These are phyloP conservation scores for Yponomeuta cagnagella DNA, from an alignment of 2,888 invertebrate species.

Conservation along the genomic window DNA sequence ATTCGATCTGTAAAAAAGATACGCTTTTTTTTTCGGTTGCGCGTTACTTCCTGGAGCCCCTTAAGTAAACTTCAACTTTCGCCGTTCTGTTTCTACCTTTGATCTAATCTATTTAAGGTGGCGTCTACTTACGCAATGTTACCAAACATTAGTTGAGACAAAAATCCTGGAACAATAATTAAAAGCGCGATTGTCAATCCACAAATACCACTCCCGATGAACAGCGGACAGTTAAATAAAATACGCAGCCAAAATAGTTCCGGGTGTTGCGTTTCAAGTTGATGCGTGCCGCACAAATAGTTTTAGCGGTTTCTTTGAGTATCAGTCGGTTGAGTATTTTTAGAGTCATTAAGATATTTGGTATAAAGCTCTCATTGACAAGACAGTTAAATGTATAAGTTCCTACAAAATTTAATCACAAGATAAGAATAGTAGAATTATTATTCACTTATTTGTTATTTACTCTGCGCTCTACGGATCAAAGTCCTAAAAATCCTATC, in stretches of 20 bases:
- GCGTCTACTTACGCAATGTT: background rate
- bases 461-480: too few species aligned
- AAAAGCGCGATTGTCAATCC: background rate
- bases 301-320: slow-evolving; percentile 1
- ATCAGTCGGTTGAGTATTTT: background rate
- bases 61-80: too few species aligned
- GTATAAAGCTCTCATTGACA: background rate
- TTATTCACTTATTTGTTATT: too few species aligned
- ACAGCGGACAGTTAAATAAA: background rate
- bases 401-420: too few species aligned
- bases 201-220: background rate
- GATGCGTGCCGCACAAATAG: background rate
- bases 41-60: too few species aligned
- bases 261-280: background rate
- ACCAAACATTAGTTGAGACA: background rate
- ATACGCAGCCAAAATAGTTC: background rate
- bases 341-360: background rate
- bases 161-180: background rate
- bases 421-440: too few species aligned
- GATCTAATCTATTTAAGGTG: background rate
- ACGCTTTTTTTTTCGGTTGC: too few species aligned
- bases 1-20: too few species aligned
- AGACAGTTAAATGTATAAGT: too few species aligned
- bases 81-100: too few species aligned
- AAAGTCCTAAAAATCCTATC: too few species aligned